These are phyloP conservation scores for Drosophila pegasa DNA, from an alignment of 2,888 invertebrate species.

Conservation along the genomic window DNA sequence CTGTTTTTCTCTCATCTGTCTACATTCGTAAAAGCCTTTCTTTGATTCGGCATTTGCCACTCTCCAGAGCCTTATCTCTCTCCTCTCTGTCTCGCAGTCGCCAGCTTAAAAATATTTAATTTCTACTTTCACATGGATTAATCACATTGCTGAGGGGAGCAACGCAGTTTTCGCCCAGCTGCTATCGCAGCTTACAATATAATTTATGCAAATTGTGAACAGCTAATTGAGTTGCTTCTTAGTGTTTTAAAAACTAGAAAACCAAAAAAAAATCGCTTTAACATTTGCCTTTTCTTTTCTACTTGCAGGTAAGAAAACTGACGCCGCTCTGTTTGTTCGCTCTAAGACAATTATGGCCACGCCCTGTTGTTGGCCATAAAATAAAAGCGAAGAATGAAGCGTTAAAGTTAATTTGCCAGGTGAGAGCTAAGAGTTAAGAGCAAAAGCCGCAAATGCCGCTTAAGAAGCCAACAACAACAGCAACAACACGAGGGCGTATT, in stretches of 20 bases:
- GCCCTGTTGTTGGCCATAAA: constrained; percentile 57
- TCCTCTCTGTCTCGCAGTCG: not conserved
- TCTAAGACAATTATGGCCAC: constrained; percentile 63
- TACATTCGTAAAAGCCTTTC: not conserved
- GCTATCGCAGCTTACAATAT: constrained; percentile 13
- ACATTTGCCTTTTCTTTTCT: constrained; percentile 33
- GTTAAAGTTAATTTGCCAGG: constrained; percentile 56
- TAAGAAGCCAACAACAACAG: constrained; percentile 15
- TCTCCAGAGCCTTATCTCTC: constrained; percentile 9
- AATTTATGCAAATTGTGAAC: constrained; percentile 28
- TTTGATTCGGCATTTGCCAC: constrained; percentile 47
- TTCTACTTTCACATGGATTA: constrained; percentile 67
- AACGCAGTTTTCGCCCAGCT: constrained; percentile 25
- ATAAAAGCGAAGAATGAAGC: constrained; percentile 34
- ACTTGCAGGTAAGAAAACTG: constrained; percentile 53
- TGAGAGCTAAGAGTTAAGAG: constrained; percentile 46
- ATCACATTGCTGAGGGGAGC: constrained; percentile 12
- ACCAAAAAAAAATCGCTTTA: constrained; percentile 30
- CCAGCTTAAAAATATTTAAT: constrained; percentile 31
- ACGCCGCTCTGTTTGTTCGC: constrained; percentile 31
- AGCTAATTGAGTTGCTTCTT: constrained; percentile 40
- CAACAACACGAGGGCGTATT: constrained; percentile 51
- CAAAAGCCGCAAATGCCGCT: constrained; percentile 14
- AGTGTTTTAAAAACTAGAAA: constrained; percentile 5
- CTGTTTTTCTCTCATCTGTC: too few relatives aligned